These are phyloP conservation scores for Urophycis tenuis DNA, from an alignment of 2,797 vertebrate genomes.

Conservation along the genomic window DNA sequence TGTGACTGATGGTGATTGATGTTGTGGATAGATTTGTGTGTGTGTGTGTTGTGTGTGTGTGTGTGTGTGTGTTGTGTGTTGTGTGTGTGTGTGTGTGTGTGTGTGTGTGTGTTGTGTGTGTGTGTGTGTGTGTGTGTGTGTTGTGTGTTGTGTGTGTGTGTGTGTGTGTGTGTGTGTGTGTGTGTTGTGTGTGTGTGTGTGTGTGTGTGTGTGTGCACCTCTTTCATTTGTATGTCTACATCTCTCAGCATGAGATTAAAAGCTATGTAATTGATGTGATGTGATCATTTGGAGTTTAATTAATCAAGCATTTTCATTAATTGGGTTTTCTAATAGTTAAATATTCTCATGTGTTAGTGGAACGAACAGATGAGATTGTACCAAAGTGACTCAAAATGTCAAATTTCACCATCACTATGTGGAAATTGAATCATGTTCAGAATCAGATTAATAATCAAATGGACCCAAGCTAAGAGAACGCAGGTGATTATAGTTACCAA, in stretches of 20 bases:
- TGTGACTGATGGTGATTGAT: conserved; percentile 4
- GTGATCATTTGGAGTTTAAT: conserved; percentile 1
- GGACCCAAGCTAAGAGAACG: not conserved
- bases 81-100: too few relatives aligned
- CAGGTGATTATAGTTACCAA: conserved; percentile 26
- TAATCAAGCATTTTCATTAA: conserved; percentile 1
- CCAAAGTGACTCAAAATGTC: conserved; percentile 4
- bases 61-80: not conserved
- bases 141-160: not conserved
- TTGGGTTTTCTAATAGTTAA: conserved; percentile 4
- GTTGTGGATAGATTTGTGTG: not conserved
- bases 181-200: not conserved
- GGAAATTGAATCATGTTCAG: conserved; percentile 2
- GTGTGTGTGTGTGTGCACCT: not conserved
- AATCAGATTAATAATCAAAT: not conserved
- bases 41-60: not conserved
- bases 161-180: not conserved
- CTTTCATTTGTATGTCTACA: not conserved
- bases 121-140: not conserved
- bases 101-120: not conserved
- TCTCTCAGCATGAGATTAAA: not conserved
- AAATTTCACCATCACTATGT: not conserved
- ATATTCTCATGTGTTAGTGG: not conserved
- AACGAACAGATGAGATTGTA: not conserved
- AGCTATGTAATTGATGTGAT: not conserved